Evolutionary conservation across 2,888 invertebrate genomes (phyloP), one percentile per base, ranked within the genome.

Genomic region (Arctia plantaginis): DNA sequence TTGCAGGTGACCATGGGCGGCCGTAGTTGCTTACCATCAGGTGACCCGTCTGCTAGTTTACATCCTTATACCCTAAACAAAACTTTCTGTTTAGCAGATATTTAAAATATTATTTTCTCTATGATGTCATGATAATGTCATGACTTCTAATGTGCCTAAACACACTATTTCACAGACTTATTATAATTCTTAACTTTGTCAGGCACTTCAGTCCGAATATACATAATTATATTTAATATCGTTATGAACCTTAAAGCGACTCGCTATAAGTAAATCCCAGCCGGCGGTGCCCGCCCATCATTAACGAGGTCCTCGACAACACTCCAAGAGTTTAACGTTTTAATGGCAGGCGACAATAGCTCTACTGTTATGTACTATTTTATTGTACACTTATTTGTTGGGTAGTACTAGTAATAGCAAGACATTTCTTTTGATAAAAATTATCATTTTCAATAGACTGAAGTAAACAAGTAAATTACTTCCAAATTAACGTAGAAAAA

Each of bases 261-360:
- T 70, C 39, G 62, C 30, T 30, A 51, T 69, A 41, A 59, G 41
- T 62, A 70, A 55, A 44, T 62, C 13, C 59, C 27, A 20, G 35
- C 59, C 23, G 30, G 62, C 15, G 41, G 30, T 77, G 65, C 76
- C 89, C 93, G 91, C 93, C 93, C 88, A 84, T 84, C 75, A 55
- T 90, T 93, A 93, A 93, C 91, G 90, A 93, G 91, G 82, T 82
- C 77, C 90, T 93, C 82, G 74, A 85, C 84, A 85, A 82, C 86
- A 82, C 91, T 91, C 81, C 62, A 85, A 83, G 79, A 79, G 83
- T 85, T 86, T 80, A 82, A 88, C 84, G 81, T 79, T 82, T 84
- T 91, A 91, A 91, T 89, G 85, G 88, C 77, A 71, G 66, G 76
- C 62, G 72, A 71, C 69, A 72, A 74, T 55, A 73, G 77, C 68